These are phyloP conservation scores for Solea solea DNA, from an alignment of 2,113 vertebrate genomes.

Conservation along the genomic window DNA sequence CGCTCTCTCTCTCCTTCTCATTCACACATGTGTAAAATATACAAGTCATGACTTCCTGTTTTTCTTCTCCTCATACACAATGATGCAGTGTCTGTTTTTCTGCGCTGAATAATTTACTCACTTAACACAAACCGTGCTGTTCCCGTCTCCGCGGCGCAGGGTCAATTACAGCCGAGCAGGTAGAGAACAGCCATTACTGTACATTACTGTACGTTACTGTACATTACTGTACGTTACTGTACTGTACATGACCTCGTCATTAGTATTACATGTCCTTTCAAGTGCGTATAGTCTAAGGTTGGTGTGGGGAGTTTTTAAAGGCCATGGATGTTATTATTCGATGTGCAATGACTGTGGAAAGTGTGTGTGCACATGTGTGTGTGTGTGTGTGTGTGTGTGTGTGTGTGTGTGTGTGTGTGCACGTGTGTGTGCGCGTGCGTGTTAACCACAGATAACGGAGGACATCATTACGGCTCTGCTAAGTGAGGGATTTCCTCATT, in stretches of 20 bases:
- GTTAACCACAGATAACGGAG: neutral
- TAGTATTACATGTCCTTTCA: constrained; percentile 44
- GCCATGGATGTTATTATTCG: constrained; percentile 18
- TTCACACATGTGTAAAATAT: neutral
- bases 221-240: too few species aligned
- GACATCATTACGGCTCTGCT: too few species aligned
- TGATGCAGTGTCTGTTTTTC: constrained; percentile 12
- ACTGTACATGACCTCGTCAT: too few species aligned
- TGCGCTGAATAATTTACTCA: constrained; percentile 68
- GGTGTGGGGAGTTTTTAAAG: constrained; percentile 21
- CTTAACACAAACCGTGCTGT: constrained; percentile 48
- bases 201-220: too few species aligned
- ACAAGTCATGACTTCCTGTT: neutral
- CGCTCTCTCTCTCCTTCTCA: neutral
- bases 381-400: neutral
- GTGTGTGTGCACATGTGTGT: neutral
- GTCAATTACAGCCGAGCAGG: constrained; percentile 55
- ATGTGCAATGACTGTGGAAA: constrained; percentile 33
- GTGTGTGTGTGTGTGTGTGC: neutral
- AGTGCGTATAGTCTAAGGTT: constrained; percentile 36
- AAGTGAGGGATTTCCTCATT: too few species aligned
- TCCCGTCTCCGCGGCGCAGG: constrained; percentile 22
- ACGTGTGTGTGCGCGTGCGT: neutral
- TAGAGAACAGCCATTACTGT: constrained; percentile 50
- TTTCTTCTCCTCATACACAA: neutral